Evolutionary conservation across 2,888 invertebrate genomes (phyloP).

Genomic region (Rotaria socialis): DNA sequence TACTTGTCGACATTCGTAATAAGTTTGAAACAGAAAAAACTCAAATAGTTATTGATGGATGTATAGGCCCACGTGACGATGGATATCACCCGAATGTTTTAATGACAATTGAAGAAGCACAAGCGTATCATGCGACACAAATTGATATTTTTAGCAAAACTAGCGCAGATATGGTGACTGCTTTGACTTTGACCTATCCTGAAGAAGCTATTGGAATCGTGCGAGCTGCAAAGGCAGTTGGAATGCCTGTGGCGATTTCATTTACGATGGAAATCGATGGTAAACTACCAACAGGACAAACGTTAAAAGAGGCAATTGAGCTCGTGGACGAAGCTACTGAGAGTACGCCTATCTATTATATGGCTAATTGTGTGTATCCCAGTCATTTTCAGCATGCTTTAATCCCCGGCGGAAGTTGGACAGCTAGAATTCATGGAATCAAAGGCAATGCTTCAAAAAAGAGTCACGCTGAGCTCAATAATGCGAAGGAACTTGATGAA

Average conservation of each 20-base stretch:
- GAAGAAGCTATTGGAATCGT: neutral
- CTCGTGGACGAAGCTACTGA: neutral
- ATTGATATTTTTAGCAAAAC: neutral
- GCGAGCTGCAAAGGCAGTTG: neutral
- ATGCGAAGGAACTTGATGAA: neutral
- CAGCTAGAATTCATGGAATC: neutral
- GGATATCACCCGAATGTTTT: neutral
- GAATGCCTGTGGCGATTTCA: neutral
- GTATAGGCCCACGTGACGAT: neutral
- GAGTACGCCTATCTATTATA: neutral
- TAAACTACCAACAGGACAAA: neutral
- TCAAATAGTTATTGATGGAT: neutral
- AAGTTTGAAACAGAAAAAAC: neutral
- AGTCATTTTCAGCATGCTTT: neutral
- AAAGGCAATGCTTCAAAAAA: neutral
- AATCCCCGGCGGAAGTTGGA: neutral
- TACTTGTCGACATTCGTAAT: neutral
- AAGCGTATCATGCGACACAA: conserved; percentile 17
- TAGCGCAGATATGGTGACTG: neutral
- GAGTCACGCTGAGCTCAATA: neutral
- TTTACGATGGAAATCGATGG: neutral
- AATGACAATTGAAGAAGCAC: neutral
- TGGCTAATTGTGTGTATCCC: neutral
- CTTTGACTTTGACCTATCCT: neutral
- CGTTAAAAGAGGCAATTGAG: neutral